Percentiles rank a stretch among this genome's conserved stretches.
Conservation (phyloP, 2,797 vertebrate species). For the Loris lydekkerianus region DNA sequence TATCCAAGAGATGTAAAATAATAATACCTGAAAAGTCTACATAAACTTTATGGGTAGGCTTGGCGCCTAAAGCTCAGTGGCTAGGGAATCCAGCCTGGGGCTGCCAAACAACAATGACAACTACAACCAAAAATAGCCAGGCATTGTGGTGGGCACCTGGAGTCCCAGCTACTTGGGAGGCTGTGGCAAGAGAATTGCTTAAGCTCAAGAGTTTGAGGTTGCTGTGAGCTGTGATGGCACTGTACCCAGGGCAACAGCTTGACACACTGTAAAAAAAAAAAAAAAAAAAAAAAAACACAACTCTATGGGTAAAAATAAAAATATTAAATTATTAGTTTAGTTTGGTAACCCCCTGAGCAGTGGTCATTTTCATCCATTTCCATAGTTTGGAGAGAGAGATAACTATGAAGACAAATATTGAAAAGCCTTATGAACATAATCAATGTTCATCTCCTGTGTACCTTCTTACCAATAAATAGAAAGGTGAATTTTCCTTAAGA, state of each 20-base stretch:
- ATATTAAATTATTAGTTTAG: background rate
- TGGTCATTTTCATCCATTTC: slow-evolving; percentile 16
- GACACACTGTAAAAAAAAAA: no score
- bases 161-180: no score
- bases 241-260: no score
- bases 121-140: no score
- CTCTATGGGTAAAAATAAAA: background rate
- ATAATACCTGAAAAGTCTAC: background rate
- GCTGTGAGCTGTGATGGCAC: no score
- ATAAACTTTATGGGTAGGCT: background rate
- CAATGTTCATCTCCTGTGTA: background rate
- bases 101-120: no score
- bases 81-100: no score
- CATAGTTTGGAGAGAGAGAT: background rate
- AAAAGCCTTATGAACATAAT: background rate
- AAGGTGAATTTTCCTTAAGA: background rate
- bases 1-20: background rate
- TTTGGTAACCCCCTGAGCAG: background rate
- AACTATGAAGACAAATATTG: background rate
- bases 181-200: no score
- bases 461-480: background rate
- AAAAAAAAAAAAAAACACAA: background rate
- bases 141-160: no score
- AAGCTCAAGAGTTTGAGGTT: no score
- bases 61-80: no score